Percentiles rank a stretch among this genome's conserved stretches.
Evolutionary conservation across 2,888 invertebrate species (phyloP).

Genomic region (Agrilus cyanescens): DNA sequence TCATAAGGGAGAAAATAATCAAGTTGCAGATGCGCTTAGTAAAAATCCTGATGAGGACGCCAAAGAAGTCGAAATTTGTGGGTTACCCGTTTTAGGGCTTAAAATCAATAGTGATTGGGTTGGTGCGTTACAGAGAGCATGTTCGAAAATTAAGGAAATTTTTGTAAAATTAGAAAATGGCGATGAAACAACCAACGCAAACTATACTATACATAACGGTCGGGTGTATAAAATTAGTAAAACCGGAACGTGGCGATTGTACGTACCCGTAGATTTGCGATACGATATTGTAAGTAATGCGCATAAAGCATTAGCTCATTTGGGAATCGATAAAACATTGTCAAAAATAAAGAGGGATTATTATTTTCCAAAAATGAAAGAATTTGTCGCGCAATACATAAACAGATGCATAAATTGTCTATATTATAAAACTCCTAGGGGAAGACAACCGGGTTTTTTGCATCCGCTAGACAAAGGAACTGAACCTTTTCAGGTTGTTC

Average conservation of each 20-base stretch:
- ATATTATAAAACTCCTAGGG: conserved; percentile 11
- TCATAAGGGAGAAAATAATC: conserved; percentile 10
- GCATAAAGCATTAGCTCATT: conserved; percentile 9
- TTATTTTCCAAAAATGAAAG: conserved; percentile 15
- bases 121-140: conserved; percentile 1
- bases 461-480: conserved; percentile 26
- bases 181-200: conserved; percentile 7
- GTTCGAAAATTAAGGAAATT: conserved; percentile 2
- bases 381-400: conserved; percentile 13
- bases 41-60: conserved; percentile 10
- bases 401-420: conserved; percentile 13
- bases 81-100: conserved; percentile 12
- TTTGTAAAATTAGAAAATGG: conserved; percentile 11
- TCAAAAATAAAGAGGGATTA: conserved; percentile 10
- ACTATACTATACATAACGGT: background rate
- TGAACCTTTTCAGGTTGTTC: conserved; percentile 29
- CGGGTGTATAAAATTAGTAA: no score
- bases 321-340: conserved; percentile 14
- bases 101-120: no score
- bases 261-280: conserved; percentile 11
- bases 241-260: conserved; percentile 5
- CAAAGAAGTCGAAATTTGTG: conserved; percentile 8
- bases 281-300: conserved; percentile 7
- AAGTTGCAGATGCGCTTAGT: conserved; percentile 10
- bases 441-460: conserved; percentile 16